Percentiles rank a stretch among this genome's conserved stretches.
Evolutionary conservation across 2,888 invertebrate species (phyloP).

Genomic region (Pachycephus smyrnensis): DNA sequence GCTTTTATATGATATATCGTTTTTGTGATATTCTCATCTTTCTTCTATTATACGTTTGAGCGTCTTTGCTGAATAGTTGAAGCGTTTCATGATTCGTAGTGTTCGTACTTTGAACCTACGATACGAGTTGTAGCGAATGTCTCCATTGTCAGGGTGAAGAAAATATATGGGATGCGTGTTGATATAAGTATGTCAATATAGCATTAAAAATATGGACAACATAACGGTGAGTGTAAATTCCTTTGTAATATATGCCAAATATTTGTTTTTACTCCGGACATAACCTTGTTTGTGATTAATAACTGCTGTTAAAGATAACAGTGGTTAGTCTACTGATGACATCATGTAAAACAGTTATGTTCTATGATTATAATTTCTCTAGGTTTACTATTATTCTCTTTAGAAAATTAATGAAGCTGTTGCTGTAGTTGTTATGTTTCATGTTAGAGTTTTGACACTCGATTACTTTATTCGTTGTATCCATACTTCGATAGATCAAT

Average conservation of each 20-base stretch:
- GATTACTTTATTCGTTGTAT: not conserved
- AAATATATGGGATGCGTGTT: not conserved
- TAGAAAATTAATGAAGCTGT: not conserved
- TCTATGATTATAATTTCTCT: not conserved
- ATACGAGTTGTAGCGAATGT: not conserved
- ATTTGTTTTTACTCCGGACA: not conserved
- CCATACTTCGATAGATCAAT: not conserved
- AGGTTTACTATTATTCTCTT: not conserved
- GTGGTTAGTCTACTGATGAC: not conserved
- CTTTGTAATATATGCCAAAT: not conserved
- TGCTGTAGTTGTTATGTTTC: not conserved
- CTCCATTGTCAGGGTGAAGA: not conserved
- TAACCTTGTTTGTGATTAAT: not conserved
- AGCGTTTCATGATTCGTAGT: not conserved
- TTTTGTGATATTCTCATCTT: not conserved
- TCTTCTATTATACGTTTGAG: not conserved
- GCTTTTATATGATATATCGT: not conserved
- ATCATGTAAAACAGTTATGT: not conserved
- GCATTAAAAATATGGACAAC: conserved; percentile 16
- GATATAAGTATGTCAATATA: not conserved
- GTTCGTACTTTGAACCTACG: not conserved
- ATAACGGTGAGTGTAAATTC: conserved; percentile 14
- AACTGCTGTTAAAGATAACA: not conserved
- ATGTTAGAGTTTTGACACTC: not conserved
- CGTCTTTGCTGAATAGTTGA: not conserved